phyloP scores from a whole-genome alignment of 2,113 vertebrate genomes.

The Lates calcarifer region DNA sequence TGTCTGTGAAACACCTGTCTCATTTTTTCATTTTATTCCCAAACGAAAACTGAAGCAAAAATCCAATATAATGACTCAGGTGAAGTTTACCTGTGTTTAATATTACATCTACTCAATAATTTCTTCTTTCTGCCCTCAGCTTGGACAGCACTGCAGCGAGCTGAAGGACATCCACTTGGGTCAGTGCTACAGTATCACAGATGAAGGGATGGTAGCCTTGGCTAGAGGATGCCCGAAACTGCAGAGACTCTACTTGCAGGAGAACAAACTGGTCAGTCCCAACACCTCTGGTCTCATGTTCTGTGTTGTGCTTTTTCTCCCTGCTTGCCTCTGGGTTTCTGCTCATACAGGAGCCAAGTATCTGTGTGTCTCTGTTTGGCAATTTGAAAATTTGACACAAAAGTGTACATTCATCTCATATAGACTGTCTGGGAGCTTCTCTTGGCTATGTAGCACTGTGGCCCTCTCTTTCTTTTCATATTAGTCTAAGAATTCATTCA shows the following conservation, averaged over 20 bases:
- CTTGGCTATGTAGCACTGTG: background rate
- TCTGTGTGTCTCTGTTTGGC: slow-evolving; percentile 6
- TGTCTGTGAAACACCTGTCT: background rate
- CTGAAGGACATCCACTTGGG: slow-evolving; percentile 97
- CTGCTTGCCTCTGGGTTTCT: background rate
- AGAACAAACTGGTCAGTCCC: slow-evolving; percentile 97
- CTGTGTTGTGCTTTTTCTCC: background rate
- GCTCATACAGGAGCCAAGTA: background rate
- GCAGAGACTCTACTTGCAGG: slow-evolving; percentile 98
- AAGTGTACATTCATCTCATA: background rate
- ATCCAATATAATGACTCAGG: background rate
- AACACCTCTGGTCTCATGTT: background rate
- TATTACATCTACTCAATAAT: background rate
- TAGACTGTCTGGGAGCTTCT: background rate
- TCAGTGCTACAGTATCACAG: slow-evolving; percentile 97
- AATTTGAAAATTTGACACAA: background rate
- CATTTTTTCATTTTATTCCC: background rate
- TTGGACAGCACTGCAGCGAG: slow-evolving; percentile 94
- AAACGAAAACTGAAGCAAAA: background rate
- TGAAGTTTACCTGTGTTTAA: background rate
- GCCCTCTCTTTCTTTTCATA: background rate
- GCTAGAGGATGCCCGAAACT: slow-evolving; percentile 94
- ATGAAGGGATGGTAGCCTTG: slow-evolving; percentile 95
- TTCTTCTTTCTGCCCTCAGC: slow-evolving; percentile 75
- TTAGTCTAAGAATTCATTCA: background rate